Evolutionary conservation across 2,113 vertebrate genomes (phyloP).

Genomic region (Seriola aureovittata): DNA sequence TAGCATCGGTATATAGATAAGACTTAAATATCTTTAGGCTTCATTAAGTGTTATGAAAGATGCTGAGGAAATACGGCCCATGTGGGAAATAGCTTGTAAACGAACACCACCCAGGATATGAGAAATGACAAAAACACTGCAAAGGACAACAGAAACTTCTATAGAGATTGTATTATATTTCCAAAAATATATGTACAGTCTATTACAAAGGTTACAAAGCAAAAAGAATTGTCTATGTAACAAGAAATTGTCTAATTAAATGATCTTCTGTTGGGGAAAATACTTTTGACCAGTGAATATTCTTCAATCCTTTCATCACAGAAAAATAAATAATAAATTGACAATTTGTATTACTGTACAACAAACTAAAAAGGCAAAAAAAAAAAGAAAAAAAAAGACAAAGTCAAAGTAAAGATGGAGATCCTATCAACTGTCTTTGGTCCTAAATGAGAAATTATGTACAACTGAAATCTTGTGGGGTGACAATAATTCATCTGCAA

Average conservation of each 20-base stretch:
- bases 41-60: no score
- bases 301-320: constrained; percentile 90
- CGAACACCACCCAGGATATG: neutral
- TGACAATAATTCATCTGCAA: constrained; percentile 93
- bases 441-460: constrained; percentile 98
- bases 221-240: constrained; percentile 95
- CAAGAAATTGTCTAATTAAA: constrained; percentile 91
- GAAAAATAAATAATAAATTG: constrained; percentile 98
- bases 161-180: constrained; percentile 98
- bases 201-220: constrained; percentile 99
- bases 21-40: no score
- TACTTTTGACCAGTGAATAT: constrained; percentile 91
- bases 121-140: constrained; percentile 36
- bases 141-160: constrained; percentile 69
- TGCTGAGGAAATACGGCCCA: no score
- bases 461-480: constrained; percentile 96
- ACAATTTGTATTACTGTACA: constrained; percentile 95
- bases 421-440: constrained; percentile 97
- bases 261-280: constrained; percentile 88
- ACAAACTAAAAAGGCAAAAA: constrained; percentile 85
- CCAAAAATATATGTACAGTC: constrained; percentile 99
- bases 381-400: constrained; percentile 66
- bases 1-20: no score
- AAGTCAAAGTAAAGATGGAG: constrained; percentile 83
- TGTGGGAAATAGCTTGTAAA: neutral